Evolutionary conservation across 2,797 vertebrate species (phyloP), one percentile per base, ranked within the genome.

Genomic region (Microhierax caerulescens): DNA sequence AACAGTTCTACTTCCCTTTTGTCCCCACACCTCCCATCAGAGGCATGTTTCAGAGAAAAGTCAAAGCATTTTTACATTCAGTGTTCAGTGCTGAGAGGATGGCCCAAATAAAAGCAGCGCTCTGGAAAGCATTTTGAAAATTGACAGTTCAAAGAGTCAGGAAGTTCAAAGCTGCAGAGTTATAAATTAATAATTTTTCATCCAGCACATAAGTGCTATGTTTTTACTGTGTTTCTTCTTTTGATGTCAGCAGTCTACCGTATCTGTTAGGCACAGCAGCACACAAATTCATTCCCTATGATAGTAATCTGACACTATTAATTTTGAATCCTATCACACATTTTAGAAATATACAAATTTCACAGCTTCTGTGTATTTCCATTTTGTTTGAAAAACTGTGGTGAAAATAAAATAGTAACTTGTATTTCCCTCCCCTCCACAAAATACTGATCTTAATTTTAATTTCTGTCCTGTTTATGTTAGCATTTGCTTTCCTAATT

Each of bases 141-240:
- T 51, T 76, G 83, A 27, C 76, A 65, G 76, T 90, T 95, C 93
- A 90, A 93, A 95, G 68, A 86, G 76, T 57, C 68, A 69, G 72
- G 59, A 65, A 1, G 3, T 90, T 93, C 79, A 95, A 90, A 95
- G 93, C 83, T 92, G 64, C 59, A 60, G 68, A 79, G 20, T 32
- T 9, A 3, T 93, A 93, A 95, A 92, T 92, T 65, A 92, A 80
- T 93, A 12, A 90, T 88, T 88, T 88, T 77, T 72, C 54, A 83
- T 43, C 39, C 54, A 65, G 50, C 68, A 92, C 34, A 14, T 48
- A 90, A 94, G 34, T 65, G 64, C 56, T 69, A 5, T 47, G 78
- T 68, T 92, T 91, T 90, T 27, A 60, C 36, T 59, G 51, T 32
- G 57, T 43, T 79, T 74, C 85, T 86, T 77, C 10, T 0, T 90